Conservation (phyloP, 2,797 vertebrate species). For the Trachurus trachurus region DNA sequence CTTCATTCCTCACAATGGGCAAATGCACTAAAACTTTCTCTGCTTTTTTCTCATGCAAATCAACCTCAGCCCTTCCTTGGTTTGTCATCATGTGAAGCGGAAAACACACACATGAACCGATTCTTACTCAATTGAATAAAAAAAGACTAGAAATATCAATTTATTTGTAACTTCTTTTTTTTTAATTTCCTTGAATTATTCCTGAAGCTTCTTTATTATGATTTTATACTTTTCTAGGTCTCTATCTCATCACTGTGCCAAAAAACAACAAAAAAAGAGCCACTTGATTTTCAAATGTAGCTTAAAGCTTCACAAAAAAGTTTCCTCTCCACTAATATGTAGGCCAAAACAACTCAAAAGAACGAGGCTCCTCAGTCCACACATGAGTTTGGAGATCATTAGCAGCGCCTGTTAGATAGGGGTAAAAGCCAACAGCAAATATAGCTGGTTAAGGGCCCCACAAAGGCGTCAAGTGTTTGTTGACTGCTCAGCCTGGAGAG, state of each 20-base stretch:
- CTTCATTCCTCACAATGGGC: conserved; percentile 95
- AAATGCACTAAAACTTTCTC: conserved; percentile 95
- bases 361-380: conserved; percentile 45
- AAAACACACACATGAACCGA: conserved; percentile 85
- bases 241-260: conserved; percentile 38
- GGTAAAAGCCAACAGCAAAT: conserved; percentile 89
- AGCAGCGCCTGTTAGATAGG: conserved; percentile 79
- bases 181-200: background rate
- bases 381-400: conserved; percentile 78
- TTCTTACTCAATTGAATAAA: background rate
- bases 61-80: conserved; percentile 75
- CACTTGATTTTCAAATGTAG: conserved; percentile 25
- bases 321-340: conserved; percentile 29
- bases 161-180: background rate
- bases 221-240: conserved; percentile 14
- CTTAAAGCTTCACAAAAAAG: conserved; percentile 12
- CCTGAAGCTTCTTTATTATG: background rate
- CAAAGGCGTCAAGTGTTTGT: conserved; percentile 94
- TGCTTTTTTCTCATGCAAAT: conserved; percentile 96
- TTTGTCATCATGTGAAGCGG: conserved; percentile 88
- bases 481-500: conserved; percentile 90
- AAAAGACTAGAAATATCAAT: background rate
- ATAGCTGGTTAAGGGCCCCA: conserved; percentile 86
- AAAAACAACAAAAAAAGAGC: background rate
- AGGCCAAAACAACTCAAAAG: conserved; percentile 56